Conservation (phyloP, 2,888 invertebrate genomes). For the Drosophila merina region DNA sequence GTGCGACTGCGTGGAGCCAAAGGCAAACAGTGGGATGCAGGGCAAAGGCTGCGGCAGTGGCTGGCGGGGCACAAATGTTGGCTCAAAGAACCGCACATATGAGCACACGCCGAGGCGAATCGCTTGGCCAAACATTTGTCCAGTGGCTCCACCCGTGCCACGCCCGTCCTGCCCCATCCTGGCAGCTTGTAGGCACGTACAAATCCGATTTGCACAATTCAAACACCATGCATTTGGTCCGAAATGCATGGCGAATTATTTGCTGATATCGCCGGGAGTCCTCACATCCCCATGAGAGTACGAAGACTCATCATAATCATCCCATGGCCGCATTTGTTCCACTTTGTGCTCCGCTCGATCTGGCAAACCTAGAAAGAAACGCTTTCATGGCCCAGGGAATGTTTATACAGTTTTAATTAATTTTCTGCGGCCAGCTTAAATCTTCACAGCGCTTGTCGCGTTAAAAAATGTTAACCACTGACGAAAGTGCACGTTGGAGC, state of each 20-base stretch:
- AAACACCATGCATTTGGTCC: constrained; percentile 68
- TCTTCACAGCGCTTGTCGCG: constrained; percentile 41
- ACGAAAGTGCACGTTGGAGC: constrained; percentile 1
- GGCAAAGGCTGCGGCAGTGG: constrained; percentile 21
- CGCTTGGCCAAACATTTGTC: constrained; percentile 74
- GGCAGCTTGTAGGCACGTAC: constrained; percentile 61
- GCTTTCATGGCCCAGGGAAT: constrained; percentile 8
- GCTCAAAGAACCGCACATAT: constrained; percentile 44
- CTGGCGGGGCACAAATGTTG: constrained; percentile 53
- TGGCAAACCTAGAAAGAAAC: constrained; percentile 36
- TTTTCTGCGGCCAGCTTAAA: constrained; percentile 76
- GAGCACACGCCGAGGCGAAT: constrained; percentile 60
- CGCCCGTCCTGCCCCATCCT: neutral
- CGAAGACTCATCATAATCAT: constrained; percentile 4
- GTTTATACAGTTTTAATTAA: constrained; percentile 74
- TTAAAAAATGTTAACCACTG: constrained; percentile 27
- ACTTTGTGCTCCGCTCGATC: constrained; percentile 40
- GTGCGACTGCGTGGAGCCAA: constrained; percentile 74
- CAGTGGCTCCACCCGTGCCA: constrained; percentile 14
- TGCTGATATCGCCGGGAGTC: constrained; percentile 56
- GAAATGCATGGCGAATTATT: constrained; percentile 62
- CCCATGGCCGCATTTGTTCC: constrained; percentile 36
- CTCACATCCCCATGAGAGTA: constrained; percentile 9
- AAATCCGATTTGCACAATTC: constrained; percentile 80
- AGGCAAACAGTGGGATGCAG: constrained; percentile 66